Evolutionary conservation across 2,888 invertebrate genomes (phyloP), one percentile per base, ranked within the genome.

Genomic region (Glyphotaelius pellucidus): DNA sequence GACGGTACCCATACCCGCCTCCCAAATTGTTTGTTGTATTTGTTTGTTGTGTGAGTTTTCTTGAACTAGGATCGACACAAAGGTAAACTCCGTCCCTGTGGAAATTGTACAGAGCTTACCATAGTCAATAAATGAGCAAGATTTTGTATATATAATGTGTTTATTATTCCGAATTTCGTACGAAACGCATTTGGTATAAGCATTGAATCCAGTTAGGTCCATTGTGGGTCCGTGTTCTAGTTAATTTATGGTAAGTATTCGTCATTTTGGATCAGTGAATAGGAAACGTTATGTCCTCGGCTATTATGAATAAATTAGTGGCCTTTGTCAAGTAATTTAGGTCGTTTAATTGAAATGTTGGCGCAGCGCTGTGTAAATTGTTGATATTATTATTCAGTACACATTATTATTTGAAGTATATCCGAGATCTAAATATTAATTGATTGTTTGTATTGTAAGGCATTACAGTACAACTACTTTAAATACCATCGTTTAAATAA

Each of bases 121-220:
- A 19, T 83, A 83, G 32, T 83, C 81, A 31, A 83, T 83, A 35
- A 83, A 32, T 32, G 81, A 31, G 81, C 81, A 32, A 31, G 81
- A 83, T 31, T 83, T 35, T 83, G 81, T 83, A 32, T 32, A 83
- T 32, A 83, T 83, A 83, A 83, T 83, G 31, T 83, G 81, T 83
- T 83, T 83, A 83, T 83, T 32, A 83, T 83, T 31, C 81, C 32
- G 14, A 83, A 32, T 83, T 31, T 15, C 15, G 81, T 32, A 32
- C 32, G 81, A 83, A 83, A 83, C 32, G 81, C 32, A 83, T 83
- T 83, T 14, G 81, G 81, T 32, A 83, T 83, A 32, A 83, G 32
- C 81, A 35, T 19, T 83, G 81, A 83, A 83, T 35, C 19, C 31
- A 19, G 81, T 15, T 32, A 31, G 81, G 81, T 35, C 81, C 81